Conservation (phyloP, 2,113 vertebrate species). For the Sinocyclocheilus anophthalmus region DNA sequence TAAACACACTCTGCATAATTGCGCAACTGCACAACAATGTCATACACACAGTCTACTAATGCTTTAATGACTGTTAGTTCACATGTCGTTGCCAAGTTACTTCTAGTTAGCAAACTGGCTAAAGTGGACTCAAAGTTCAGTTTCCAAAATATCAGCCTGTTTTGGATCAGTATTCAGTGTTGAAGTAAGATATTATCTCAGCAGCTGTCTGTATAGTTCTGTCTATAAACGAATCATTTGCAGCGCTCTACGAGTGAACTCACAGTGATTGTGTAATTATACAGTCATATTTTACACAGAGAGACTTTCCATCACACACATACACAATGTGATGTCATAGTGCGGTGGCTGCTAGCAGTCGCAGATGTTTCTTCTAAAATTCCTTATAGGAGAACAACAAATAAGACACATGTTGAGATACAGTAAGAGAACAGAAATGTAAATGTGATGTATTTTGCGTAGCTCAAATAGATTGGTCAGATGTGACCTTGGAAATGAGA, state of each 20-base stretch:
- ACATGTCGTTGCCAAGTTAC: no score
- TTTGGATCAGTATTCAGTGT: not conserved
- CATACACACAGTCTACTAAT: not conserved
- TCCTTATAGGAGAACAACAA: not conserved
- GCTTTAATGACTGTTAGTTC: no score
- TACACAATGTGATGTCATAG: not conserved
- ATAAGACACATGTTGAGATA: not conserved
- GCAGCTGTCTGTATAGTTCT: constrained; percentile 29
- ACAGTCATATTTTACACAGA: not conserved
- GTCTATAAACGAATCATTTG: constrained; percentile 18
- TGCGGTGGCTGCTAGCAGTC: not conserved
- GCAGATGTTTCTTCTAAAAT: not conserved
- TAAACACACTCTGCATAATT: constrained; percentile 17
- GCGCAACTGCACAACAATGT: constrained; percentile 17
- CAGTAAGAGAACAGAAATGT: not conserved
- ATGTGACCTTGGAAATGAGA: not conserved
- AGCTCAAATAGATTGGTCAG: not conserved
- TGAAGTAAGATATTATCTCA: constrained; percentile 12
- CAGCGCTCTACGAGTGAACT: not conserved
- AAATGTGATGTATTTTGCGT: not conserved
- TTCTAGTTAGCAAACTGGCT: no score
- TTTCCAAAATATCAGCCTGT: not conserved
- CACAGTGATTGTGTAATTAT: constrained; percentile 7
- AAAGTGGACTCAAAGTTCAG: not conserved
- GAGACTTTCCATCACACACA: not conserved